Conservation (phyloP, 2,797 vertebrate genomes). For the Rhinophrynus dorsalis region DNA sequence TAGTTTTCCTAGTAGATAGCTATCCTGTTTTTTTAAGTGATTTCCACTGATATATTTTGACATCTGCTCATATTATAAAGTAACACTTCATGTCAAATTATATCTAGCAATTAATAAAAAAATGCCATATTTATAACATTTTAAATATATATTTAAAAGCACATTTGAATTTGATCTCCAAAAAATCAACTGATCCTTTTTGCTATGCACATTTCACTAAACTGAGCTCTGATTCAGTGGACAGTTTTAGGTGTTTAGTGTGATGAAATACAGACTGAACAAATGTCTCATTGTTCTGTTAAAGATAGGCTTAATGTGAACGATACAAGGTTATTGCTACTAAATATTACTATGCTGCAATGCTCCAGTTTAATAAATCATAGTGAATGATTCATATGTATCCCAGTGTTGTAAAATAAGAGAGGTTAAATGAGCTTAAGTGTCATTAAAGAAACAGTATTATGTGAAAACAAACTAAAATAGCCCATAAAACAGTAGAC, state of each 20-base stretch:
- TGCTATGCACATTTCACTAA: slow-evolving; percentile 3
- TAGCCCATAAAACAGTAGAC: slow-evolving; percentile 19
- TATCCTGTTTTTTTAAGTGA: too few relatives aligned
- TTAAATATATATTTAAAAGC: slow-evolving; percentile 19
- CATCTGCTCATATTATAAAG: slow-evolving; percentile 4
- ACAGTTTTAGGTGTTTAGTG: slow-evolving; percentile 39
- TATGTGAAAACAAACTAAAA: slow-evolving; percentile 29
- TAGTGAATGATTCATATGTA: slow-evolving; percentile 48
- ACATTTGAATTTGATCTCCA: slow-evolving; percentile 26
- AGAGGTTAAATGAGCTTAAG: slow-evolving; percentile 30
- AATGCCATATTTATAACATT: slow-evolving; percentile 3
- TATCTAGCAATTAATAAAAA: slow-evolving; percentile 18
- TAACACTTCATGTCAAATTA: not conserved
- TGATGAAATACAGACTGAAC: slow-evolving; percentile 44
- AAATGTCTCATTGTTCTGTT: slow-evolving; percentile 42
- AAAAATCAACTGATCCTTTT: not conserved
- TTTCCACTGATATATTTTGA: too few relatives aligned
- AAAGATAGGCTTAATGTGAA: slow-evolving; percentile 45
- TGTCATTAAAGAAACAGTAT: slow-evolving; percentile 45
- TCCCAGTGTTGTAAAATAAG: slow-evolving; percentile 28
- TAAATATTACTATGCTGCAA: slow-evolving; percentile 46
- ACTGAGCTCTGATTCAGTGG: slow-evolving; percentile 17
- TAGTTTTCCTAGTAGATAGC: too few relatives aligned
- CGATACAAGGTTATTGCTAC: slow-evolving; percentile 47
- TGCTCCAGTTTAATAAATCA: slow-evolving; percentile 46